Conservation (phyloP, 2,113 vertebrate genomes). For the Noturus placidus region DNA sequence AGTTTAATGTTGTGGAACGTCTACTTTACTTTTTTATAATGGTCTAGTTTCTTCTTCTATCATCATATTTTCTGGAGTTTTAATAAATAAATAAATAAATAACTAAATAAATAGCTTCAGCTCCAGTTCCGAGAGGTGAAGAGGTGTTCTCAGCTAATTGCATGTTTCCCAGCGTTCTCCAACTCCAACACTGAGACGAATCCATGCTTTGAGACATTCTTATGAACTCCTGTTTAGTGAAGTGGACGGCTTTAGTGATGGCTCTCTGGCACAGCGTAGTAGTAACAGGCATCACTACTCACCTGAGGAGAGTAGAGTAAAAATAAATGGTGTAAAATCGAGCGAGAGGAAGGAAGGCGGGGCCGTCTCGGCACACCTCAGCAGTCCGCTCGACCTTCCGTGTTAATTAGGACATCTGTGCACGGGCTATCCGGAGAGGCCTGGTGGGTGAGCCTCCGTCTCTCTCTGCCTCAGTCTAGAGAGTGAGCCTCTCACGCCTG, state of each 20-base stretch:
- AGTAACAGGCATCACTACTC: slow-evolving; percentile 14
- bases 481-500: slow-evolving; percentile 33
- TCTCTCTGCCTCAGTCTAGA: slow-evolving; percentile 19
- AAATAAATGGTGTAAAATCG: slow-evolving; percentile 15
- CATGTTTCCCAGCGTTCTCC: neutral
- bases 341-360: slow-evolving; percentile 23
- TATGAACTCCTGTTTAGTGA: neutral
- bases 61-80: neutral
- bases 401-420: slow-evolving; percentile 49
- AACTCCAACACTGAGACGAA: neutral
- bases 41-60: neutral
- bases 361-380: slow-evolving; percentile 24
- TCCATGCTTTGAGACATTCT: neutral
- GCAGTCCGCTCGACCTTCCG: slow-evolving; percentile 40
- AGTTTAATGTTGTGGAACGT: slow-evolving; percentile 7
- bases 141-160: neutral
- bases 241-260: neutral
- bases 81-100: no score
- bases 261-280: neutral
- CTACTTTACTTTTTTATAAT: neutral
- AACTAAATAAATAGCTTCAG: no score
- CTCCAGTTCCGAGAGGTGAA: neutral
- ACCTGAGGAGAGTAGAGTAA: slow-evolving; percentile 10
- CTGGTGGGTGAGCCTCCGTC: slow-evolving; percentile 18
- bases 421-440: slow-evolving; percentile 25